Evolutionary conservation across 2,797 vertebrate species (phyloP), one percentile per base, ranked within the genome.

Genomic region (Argyrosomus regius): DNA sequence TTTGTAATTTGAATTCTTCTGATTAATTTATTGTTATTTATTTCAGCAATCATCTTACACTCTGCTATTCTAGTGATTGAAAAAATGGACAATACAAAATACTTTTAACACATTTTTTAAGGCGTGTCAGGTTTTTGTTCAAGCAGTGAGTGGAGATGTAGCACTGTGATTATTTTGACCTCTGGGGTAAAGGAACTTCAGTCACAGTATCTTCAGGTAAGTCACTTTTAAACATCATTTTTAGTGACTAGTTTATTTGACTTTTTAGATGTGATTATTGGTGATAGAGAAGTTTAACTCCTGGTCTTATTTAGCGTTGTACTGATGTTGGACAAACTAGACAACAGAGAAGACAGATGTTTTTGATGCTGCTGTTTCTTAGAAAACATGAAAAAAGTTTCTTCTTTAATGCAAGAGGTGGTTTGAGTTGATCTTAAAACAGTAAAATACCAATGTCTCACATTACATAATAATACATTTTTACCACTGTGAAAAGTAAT

Each of bases 141-240:
- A 60, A 3, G 57, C 57, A 75, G 26, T 85, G 22, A 77, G 5
- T 58, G n/a, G 56, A 80, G 76, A 54, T 57, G 77, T 1, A 82
- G 3, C 85, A 85, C 83, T 75, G 86, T 87, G 86, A 17, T 62
- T 0, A 0, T 1, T 80, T 87, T 0, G 72, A 81, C 72, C 59
- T 62, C 64, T 88, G 86, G 86, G 86, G 86, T 3, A 0, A 1
- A 0, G 86, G 86, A 28, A 88, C 83, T 12, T 0, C 11, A 61
- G 86, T 88, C 72, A 79, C 65, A 18, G 83, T 86, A 24, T 6
- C 20, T 17, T 22, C 75, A 77, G 78, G 86, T 86, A 83, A 88
- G 83, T 14, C 71, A 58, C n/a, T 20, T 78, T 83, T 59, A 58
- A 61, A 58, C 43, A 56, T 52, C 3, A 56, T 65, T 63, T 39